phyloP scores from a whole-genome alignment of 1,140 invertebrate species.

The Cephus cinctus region DNA sequence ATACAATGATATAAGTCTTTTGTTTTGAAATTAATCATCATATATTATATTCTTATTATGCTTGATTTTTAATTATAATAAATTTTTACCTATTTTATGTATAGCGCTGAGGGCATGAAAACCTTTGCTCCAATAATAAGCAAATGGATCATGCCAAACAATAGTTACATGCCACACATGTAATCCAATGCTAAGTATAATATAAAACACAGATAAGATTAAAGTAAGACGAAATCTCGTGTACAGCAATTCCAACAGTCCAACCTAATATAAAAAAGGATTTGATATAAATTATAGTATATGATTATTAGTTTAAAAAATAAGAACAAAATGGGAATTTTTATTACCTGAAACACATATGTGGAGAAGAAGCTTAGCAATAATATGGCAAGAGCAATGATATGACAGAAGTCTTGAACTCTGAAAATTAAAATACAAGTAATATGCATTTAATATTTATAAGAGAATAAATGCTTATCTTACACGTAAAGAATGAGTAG shows the following conservation, averaged over 20 bases:
- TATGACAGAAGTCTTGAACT: conserved; percentile 68
- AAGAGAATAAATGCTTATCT: conserved; percentile 19
- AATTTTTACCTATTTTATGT: conserved; percentile 61
- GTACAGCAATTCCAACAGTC: conserved; percentile 66
- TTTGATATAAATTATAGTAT: conserved; percentile 1
- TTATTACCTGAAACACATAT: conserved; percentile 70
- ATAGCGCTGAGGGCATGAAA: conserved; percentile 62
- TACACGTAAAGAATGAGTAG: conserved; percentile 50
- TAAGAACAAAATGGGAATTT: conserved; percentile 7
- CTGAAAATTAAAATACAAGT: conserved; percentile 49
- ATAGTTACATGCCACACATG: conserved; percentile 62
- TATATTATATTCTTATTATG: conserved; percentile 1
- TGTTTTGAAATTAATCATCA: not conserved
- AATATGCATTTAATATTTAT: conserved; percentile 5
- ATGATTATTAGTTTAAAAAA: conserved; percentile 11
- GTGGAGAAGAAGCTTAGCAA: conserved; percentile 70
- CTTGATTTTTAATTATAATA: conserved; percentile 1
- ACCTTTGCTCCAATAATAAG: conserved; percentile 56
- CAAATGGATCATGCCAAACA: conserved; percentile 56
- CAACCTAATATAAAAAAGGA: conserved; percentile 56
- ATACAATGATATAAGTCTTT: conserved; percentile 8
- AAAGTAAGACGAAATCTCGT: conserved; percentile 63
- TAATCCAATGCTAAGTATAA: conserved; percentile 58
- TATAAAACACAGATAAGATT: conserved; percentile 58
- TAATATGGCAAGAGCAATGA: conserved; percentile 64